Conservation (phyloP, 2,888 invertebrate species). For the Malthinus flaveolus region DNA sequence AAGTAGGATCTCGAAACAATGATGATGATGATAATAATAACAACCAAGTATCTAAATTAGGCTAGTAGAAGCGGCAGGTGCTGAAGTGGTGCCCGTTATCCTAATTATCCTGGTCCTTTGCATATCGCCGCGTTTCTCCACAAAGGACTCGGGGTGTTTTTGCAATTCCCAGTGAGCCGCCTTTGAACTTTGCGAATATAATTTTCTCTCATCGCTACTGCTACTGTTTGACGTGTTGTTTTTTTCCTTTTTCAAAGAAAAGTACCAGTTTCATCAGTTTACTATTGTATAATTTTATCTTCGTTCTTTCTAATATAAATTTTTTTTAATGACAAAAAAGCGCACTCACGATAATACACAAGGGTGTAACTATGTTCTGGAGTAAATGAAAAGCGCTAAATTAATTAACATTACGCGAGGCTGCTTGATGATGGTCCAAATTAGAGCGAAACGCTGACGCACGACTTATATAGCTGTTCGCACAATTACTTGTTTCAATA, state of each 20-base stretch:
- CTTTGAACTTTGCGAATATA: constrained; percentile 54
- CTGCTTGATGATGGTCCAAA: too few relatives aligned
- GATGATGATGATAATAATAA: constrained; percentile 33
- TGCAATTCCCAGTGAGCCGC: constrained; percentile 54
- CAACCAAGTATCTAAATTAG: constrained; percentile 41
- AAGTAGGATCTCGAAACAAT: constrained; percentile 26
- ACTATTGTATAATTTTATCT: constrained; percentile 15
- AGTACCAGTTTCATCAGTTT: constrained; percentile 20
- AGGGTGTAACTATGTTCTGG: too few relatives aligned
- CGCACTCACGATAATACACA: too few relatives aligned
- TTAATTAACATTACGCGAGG: too few relatives aligned
- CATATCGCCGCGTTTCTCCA: constrained; percentile 51
- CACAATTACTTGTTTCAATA: too few relatives aligned
- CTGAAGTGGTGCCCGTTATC: constrained; percentile 56
- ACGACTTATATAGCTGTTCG: too few relatives aligned
- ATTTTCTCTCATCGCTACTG: constrained; percentile 49
- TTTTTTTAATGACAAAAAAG: not conserved
- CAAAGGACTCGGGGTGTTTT: constrained; percentile 56
- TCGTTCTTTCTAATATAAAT: not conserved
- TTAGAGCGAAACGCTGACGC: too few relatives aligned
- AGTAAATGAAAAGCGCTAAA: too few relatives aligned
- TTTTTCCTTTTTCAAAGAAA: constrained; percentile 29
- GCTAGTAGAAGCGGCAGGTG: constrained; percentile 45
- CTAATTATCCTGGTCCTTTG: constrained; percentile 57
- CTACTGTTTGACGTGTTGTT: constrained; percentile 44